Conservation (phyloP, 2,888 invertebrate genomes). For the Synergus umbraculus region DNA sequence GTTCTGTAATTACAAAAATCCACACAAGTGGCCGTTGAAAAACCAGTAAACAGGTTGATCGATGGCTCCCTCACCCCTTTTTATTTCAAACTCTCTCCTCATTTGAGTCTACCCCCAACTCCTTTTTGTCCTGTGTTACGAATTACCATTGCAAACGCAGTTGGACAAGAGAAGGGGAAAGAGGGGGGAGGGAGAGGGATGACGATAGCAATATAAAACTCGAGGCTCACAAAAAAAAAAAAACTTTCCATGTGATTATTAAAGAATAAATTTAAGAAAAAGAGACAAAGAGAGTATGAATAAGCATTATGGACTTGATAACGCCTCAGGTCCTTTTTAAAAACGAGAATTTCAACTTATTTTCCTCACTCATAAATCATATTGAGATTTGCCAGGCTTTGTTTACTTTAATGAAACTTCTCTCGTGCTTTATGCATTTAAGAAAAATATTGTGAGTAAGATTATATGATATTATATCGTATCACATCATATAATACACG, state of each 20-base stretch:
- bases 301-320: constrained; percentile 35
- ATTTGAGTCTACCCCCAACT: constrained; percentile 41
- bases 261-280: constrained; percentile 39
- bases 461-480: neutral
- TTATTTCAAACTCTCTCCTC: constrained; percentile 32
- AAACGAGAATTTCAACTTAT: constrained; percentile 31
- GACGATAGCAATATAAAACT: constrained; percentile 42
- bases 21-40: constrained; percentile 66
- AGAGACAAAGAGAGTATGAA: constrained; percentile 32
- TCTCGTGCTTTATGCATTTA: constrained; percentile 19
- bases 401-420: constrained; percentile 35
- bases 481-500: too few species aligned
- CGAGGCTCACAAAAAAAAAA: constrained; percentile 20
- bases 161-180: constrained; percentile 58
- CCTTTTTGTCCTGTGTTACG: constrained; percentile 48
- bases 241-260: constrained; percentile 30
- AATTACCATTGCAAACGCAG: constrained; percentile 68
- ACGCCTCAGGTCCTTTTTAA: constrained; percentile 40
- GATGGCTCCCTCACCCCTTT: constrained; percentile 56
- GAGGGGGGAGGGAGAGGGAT: constrained; percentile 60
- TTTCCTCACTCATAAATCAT: constrained; percentile 40
- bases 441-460: constrained; percentile 10
- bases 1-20: constrained; percentile 74
- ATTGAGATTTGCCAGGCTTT: constrained; percentile 37
- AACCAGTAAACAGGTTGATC: constrained; percentile 71